Conservation (phyloP, 2,888 invertebrate species). For the Xanthorhoe spadicearia region DNA sequence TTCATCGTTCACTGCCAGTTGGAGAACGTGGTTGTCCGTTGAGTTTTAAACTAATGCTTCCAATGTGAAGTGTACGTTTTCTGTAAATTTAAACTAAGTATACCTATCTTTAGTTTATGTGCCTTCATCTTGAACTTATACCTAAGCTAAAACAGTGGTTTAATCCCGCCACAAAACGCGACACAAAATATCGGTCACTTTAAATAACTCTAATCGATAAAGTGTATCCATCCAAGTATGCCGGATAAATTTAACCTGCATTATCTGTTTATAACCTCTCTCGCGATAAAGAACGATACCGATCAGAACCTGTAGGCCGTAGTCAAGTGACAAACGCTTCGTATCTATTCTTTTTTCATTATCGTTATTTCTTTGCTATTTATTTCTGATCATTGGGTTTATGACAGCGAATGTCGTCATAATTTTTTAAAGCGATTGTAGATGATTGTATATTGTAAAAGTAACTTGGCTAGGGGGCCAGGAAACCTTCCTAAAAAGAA, state of each 20-base stretch:
- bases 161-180: background rate
- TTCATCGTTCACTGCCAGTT: constrained; percentile 13
- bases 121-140: no score
- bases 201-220: constrained; percentile 17
- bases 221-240: constrained; percentile 5
- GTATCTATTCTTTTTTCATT: no score
- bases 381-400: no score
- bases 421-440: no score
- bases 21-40: background rate
- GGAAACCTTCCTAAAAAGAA: constrained; percentile 51
- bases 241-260: constrained; percentile 8
- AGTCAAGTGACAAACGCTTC: no score
- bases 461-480: no score
- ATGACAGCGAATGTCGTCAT: no score
- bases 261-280: constrained; percentile 15
- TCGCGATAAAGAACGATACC: constrained; percentile 46
- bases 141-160: no score
- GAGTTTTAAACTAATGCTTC: no score
- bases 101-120: no score
- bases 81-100: background rate
- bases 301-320: constrained; percentile 31
- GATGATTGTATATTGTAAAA: no score
- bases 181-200: constrained; percentile 5
- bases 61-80: background rate
- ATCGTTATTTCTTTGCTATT: no score